Evolutionary conservation across 2,113 vertebrate genomes (phyloP).

Genomic region (Bubalus kerabau): DNA sequence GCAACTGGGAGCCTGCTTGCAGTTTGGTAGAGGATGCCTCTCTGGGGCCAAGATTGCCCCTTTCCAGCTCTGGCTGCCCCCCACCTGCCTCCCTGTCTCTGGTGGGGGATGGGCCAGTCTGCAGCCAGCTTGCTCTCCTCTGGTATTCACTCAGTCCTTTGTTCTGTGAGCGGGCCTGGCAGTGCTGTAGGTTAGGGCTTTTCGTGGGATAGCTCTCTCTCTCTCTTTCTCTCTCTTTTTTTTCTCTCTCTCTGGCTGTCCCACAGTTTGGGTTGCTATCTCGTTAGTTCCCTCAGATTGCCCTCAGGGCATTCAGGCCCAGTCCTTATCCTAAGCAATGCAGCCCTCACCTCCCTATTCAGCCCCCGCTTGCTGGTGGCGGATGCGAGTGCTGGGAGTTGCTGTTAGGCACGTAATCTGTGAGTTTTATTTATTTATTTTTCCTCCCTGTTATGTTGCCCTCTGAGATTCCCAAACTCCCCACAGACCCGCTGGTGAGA

Average conservation of each 20-base stretch:
- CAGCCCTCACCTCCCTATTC: neutral
- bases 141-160: neutral
- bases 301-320: neutral
- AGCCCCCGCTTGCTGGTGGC: neutral
- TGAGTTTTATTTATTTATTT: neutral
- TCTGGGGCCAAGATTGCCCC: neutral
- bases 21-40: neutral
- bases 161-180: neutral
- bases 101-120: rapidly evolving
- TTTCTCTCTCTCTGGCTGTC: neutral
- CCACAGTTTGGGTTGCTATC: neutral
- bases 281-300: neutral
- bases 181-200: neutral
- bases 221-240: neutral
- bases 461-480: neutral
- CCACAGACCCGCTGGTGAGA: neutral
- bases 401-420: neutral
- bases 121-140: neutral
- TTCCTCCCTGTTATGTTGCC: neutral
- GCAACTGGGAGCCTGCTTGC: neutral
- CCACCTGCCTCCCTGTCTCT: neutral
- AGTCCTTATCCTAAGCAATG: neutral
- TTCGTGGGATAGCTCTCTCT: neutral
- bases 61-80: neutral
- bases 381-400: neutral